These are phyloP conservation scores for Luffia ferchaultella DNA, from an alignment of 2,888 invertebrate species.

Conservation along the genomic window DNA sequence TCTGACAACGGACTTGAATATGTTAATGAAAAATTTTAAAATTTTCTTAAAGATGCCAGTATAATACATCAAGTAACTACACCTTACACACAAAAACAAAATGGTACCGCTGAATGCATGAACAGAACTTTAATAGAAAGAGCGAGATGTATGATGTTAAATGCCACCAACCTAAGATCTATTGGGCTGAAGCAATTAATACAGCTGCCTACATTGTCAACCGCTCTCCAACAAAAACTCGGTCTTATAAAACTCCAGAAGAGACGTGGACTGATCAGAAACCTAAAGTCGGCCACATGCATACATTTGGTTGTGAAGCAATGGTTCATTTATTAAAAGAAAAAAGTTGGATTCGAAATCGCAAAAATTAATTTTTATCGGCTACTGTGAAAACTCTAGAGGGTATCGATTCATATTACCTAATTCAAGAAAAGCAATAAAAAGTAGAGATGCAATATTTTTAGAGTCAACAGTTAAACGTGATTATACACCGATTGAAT, in stretches of 20 bases:
- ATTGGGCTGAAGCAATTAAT: slow-evolving; percentile 15
- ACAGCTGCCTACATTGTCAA: slow-evolving; percentile 9
- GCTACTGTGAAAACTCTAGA: slow-evolving; percentile 10
- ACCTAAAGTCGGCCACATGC: slow-evolving; percentile 9
- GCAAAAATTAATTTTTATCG: slow-evolving; percentile 7
- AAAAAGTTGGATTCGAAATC: slow-evolving; percentile 11
- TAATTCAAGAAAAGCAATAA: slow-evolving; percentile 1
- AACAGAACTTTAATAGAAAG: slow-evolving; percentile 5
- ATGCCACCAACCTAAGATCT: slow-evolving; percentile 11
- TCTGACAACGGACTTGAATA: slow-evolving; percentile 6
- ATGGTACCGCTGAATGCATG: not conserved
- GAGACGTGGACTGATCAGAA: slow-evolving; percentile 9
- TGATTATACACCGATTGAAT: no score
- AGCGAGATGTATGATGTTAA: slow-evolving; percentile 3
- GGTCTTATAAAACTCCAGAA: slow-evolving; percentile 5
- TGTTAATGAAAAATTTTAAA: slow-evolving; percentile 3
- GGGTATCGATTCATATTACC: slow-evolving; percentile 6
- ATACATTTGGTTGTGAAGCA: slow-evolving; percentile 6
- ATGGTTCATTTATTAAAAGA: slow-evolving; percentile 5
- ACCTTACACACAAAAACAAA: slow-evolving; percentile 3
- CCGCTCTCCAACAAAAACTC: slow-evolving; percentile 7
- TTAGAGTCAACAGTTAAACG: no score
- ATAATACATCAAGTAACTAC: slow-evolving; percentile 15
- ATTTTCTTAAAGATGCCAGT: slow-evolving; percentile 10
- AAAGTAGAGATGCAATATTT: slow-evolving; percentile 11